A percentile compares a stretch with the other conserved stretches of the same genome.
Conservation (phyloP, 2,113 vertebrate genomes). For the Zeus faber region DNA sequence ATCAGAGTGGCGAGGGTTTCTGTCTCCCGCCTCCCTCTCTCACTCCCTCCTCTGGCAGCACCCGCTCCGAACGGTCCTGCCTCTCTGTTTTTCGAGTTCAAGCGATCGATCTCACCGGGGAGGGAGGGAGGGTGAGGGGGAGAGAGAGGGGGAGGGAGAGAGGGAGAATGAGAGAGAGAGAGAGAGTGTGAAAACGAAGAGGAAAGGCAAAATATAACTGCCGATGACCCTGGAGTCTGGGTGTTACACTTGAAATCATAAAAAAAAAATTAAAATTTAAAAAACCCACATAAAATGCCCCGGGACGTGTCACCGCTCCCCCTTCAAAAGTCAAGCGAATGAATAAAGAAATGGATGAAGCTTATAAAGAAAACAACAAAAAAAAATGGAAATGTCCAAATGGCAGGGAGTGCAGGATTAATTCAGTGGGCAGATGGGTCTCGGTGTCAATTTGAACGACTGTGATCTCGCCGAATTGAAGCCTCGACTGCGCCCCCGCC, state of each 20-base stretch:
- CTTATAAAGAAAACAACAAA: conserved; percentile 70
- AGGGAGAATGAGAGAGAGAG: neutral
- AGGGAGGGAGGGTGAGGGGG: conserved; percentile 27
- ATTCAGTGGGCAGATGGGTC: conserved; percentile 77
- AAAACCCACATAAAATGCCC: conserved; percentile 45
- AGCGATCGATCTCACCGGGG: conserved; percentile 71
- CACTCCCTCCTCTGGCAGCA: conserved; percentile 56
- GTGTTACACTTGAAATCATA: conserved; percentile 74
- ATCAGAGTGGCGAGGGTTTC: conserved; percentile 55
- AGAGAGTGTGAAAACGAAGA: conserved; percentile 6
- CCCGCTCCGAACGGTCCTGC: conserved; percentile 63
- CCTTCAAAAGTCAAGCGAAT: conserved; percentile 72
- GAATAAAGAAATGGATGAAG: conserved; percentile 78
- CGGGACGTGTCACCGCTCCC: conserved; percentile 76
- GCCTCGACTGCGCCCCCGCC: conserved; percentile 67
- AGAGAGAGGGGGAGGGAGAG: conserved; percentile 8
- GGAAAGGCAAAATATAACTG: conserved; percentile 59
- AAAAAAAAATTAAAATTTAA: conserved; percentile 15
- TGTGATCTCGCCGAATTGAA: conserved; percentile 74
- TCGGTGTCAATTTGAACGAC: conserved; percentile 78
- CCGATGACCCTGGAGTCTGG: conserved; percentile 75
- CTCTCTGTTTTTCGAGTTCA: conserved; percentile 71
- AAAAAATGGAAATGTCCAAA: conserved; percentile 49
- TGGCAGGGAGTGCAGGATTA: conserved; percentile 72
- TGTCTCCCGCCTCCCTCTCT: conserved; percentile 72